A percentile compares a stretch with the other conserved stretches of the same genome.
phyloP scores from a whole-genome alignment of 2,888 invertebrate species.

The Disparrhopalites patrizii region DNA sequence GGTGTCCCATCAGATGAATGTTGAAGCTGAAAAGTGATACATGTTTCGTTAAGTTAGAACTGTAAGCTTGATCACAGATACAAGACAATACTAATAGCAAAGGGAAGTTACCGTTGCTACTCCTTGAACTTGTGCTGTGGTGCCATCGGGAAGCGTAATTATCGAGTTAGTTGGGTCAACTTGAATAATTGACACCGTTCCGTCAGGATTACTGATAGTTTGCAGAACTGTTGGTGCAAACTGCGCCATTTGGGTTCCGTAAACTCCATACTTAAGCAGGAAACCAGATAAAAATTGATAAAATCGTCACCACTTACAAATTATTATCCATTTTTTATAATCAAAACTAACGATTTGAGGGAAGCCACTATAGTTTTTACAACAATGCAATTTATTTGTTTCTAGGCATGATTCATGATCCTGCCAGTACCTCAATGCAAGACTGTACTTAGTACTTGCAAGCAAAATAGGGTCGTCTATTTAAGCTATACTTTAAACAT shows the following conservation, averaged over 20 bases:
- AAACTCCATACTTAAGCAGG: conserved; percentile 21
- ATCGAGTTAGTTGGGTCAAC: conserved; percentile 91
- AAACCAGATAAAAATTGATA: too few species aligned
- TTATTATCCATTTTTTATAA: too few species aligned
- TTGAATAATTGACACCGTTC: conserved; percentile 91
- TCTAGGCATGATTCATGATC: too few species aligned
- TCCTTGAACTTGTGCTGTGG: conserved; percentile 87
- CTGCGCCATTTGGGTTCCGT: conserved; percentile 57
- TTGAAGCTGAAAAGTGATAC: conserved; percentile 33
- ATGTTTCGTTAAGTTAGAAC: too few species aligned
- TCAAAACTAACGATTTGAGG: too few species aligned
- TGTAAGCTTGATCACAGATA: conserved; percentile 1
- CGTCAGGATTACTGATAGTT: conserved; percentile 94
- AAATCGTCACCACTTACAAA: too few species aligned
- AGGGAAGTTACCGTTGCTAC: conserved; percentile 61
- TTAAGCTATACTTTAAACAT: too few species aligned
- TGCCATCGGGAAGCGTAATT: conserved; percentile 91
- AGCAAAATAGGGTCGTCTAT: too few species aligned
- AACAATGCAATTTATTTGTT: too few species aligned
- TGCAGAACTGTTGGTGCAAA: conserved; percentile 88
- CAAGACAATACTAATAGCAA: background rate
- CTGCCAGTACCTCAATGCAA: too few species aligned
- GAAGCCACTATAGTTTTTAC: too few species aligned
- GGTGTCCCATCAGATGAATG: conserved; percentile 51
- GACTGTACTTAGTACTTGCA: too few species aligned